Evolutionary conservation across 2,888 invertebrate species (phyloP), one percentile per base, ranked within the genome.

Genomic region (Carabus problematicus): DNA sequence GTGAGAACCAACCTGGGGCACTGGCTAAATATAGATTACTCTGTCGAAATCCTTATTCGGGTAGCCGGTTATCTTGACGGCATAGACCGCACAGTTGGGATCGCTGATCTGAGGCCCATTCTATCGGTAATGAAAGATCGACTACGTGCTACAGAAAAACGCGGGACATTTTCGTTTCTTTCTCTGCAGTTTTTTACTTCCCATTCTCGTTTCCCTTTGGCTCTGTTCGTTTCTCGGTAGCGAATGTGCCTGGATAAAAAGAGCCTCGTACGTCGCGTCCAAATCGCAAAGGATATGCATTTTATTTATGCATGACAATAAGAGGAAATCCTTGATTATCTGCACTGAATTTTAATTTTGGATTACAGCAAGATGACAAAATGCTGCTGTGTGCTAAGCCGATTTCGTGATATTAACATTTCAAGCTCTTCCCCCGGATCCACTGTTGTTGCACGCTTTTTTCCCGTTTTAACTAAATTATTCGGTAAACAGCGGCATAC

Each of bases 1-100:
- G 29, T 29, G 6, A 3, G 29, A 6, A 42, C 16, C 19, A 43
- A 45, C 43, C 60, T 60, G 60, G 60, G 12, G 45, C 60, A 14
- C 60, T 45, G 18, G 43, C 43, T 60, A 60, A 60, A 60, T 60
- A 60, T 60, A 60, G 60, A 60, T 60, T 60, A 60, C 43, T 16
- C 43, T 7, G 19, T 14, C 9, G 60, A 42, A 60, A 59, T 59
- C 45, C 60, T 43, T 60, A 43, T 60, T 42, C 60, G 7, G 55
- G 2, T n/a, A n/a, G 29, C 29, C 43, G 8, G 60, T 60, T 45
- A 60, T 60, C 60, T 60, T 60, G 14, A 45, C 41, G n/a, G 19
- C 18, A 1, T 39, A n/a, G 39, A 60, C 60, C 45, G 9, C 18
- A 43, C 12, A 16, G 18, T 12, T 42, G 12, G 7, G 45, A 45